Base-by-base conservation (phyloP, 2,797 vertebrate genomes). In the Microctenopoma stevenorrisi region DNA sequence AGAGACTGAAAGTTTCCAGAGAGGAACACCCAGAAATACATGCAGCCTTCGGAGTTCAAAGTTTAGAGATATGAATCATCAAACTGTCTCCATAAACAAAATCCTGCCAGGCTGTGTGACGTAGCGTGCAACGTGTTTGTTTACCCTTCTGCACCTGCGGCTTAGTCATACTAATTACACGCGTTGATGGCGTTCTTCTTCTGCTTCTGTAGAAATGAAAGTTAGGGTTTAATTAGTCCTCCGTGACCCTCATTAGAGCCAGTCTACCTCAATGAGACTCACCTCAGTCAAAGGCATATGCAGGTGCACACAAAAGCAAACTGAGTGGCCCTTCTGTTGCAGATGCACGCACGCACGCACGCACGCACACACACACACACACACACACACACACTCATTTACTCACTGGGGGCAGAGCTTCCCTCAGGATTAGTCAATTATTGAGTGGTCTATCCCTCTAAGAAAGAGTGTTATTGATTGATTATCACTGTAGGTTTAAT, bases 371-470 rank as follows among this genome's bases (percentile, higher is more conserved):
- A 50, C 18, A 47, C 42, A 43, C 49, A 26, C 46, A 28, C 42
- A 42, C 25, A 64, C 15, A 30, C 52, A 56, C 48, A 40, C 46
- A 44, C 4, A 53, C 60, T 28, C 15, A 18, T 35, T 38, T 5
- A 52, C 37, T 44, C 81, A 60, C 43, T 58, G 52, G 82, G 79
- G 76, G 66, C 69, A 64, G 26, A 92, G 92, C 91, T 94, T 91
- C 94, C 82, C 87, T 83, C 86, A 84, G 89, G 92, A 95, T 94
- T 94, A 94, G 89, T 98, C 93, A 97, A 98, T 98, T 97, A 98
- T 97, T 97, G 96, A 96, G 89, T 77, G 92, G 90, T 94, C 94
- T 94, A 94, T 94, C 93, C 94, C 95, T 95, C 95, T 95, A 96
- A 95, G 94, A 95, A 95, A 94, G 90, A 94, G 89, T 88, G 86